phyloP scores from a whole-genome alignment of 2,113 vertebrate species.

The Ameiurus melas region DNA sequence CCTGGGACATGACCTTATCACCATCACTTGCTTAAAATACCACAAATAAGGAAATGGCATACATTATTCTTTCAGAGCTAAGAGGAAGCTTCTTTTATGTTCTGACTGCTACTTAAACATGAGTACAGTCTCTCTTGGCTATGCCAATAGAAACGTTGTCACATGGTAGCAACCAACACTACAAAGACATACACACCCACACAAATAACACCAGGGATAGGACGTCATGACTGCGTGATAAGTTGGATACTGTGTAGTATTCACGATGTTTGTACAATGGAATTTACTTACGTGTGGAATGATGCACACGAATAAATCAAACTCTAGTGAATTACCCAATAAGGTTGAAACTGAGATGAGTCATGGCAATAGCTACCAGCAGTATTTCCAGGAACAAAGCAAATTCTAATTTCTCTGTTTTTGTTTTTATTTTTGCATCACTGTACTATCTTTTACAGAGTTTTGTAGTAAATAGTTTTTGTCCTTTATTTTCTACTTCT shows the following conservation, averaged over 20 bases:
- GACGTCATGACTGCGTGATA: not conserved
- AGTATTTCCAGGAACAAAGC: not conserved
- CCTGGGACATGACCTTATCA: not conserved
- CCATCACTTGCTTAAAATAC: not conserved
- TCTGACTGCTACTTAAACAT: not conserved
- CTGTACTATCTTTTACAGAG: not conserved
- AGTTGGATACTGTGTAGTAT: not conserved
- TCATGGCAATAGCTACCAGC: not conserved
- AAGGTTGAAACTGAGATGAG: not conserved
- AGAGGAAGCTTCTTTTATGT: slow-evolving; percentile 19
- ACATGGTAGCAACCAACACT: not conserved
- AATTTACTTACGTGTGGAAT: not conserved
- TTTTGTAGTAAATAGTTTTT: not conserved
- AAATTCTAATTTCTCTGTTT: not conserved
- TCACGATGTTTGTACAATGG: not conserved
- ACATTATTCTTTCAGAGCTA: slow-evolving; percentile 1
- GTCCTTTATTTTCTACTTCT: not conserved
- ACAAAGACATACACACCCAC: not conserved
- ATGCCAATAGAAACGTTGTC: slow-evolving; percentile 20
- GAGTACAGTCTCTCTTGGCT: not conserved
- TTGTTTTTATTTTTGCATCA: not conserved
- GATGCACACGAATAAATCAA: not conserved
- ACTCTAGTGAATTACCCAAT: no score
- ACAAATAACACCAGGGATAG: not conserved
- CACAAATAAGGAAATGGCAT: slow-evolving; percentile 15